Base-by-base conservation (phyloP, 2,888 invertebrate genomes). In the Pasiphila rectangulata region DNA sequence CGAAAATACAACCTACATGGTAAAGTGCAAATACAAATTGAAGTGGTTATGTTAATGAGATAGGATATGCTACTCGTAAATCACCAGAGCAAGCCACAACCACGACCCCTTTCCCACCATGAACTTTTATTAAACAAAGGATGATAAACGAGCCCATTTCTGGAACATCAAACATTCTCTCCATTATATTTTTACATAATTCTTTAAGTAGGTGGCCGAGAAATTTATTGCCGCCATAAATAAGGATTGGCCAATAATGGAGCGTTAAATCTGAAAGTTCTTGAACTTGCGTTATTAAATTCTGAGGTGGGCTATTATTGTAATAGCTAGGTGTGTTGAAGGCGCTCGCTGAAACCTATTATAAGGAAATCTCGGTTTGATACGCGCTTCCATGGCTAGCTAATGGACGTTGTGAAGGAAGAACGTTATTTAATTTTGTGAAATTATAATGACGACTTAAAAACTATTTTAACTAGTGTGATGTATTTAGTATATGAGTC, bases 171-270 rank as follows among this genome's bases (percentile, higher is more conserved):
- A 37, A 40, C 49, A 37, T 43, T 52, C 40, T 35, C 51, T 50
- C 57, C 49, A 54, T 61, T 61, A 61, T 62, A 61, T 57, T 70
- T 67, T 64, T 61, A 58, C 62, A 59, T 61, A 65, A 61, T 59
- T 61, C 59, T 51, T 47, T 56, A 56, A 58, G 58, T 49, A 62
- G 61, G 61, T 57, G 61, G 54, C 55, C 30, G 53, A 36, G 50
- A 61, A 69, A 73, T 75, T 72, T 79, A 79, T 71, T 60, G 56
- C 57, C 49, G 45, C 53, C 64, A 64, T 79, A 79, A 78, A 79
- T 80, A 76, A 71, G 65, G 50, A 56, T 45, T 52, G 66, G 63
- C 75, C 73, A 77, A 78, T 79, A 79, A 78, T 69, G 70, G 64
- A 23, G 63, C 59, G 66, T 70, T 70, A 75, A 70, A 73, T 67